A percentile compares a stretch with the other conserved stretches of the same genome.
Conservation (phyloP, 2,113 vertebrate genomes). For the Chroicocephalus ridibundus region DNA sequence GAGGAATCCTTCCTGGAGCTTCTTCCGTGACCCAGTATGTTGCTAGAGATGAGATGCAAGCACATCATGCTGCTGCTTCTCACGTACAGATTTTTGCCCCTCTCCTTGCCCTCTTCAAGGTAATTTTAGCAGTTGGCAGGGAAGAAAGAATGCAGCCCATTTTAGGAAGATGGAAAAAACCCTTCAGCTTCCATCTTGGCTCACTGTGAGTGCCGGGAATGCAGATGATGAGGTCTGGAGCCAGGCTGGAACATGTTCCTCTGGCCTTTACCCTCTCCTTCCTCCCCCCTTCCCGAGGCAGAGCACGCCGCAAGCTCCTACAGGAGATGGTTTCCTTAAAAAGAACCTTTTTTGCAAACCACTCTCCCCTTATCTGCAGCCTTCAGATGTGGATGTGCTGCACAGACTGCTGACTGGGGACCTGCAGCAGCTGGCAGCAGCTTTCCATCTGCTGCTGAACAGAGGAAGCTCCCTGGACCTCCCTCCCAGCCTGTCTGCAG, state of each 20-base stretch:
- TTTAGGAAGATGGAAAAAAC: not conserved
- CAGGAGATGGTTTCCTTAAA: conserved; percentile 20
- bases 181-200: not conserved
- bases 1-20: not conserved
- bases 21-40: not conserved
- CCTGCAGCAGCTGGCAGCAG: conserved; percentile 31
- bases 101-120: not conserved
- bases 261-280: conserved; percentile 6
- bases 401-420: not conserved
- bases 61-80: not conserved
- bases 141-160: not conserved
- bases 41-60: not conserved
- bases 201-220: not conserved
- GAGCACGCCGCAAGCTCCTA: not conserved
- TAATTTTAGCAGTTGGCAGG: not conserved
- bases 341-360: conserved; percentile 33
- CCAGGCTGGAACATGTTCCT: not conserved
- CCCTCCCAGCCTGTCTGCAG: not conserved
- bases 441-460: not conserved
- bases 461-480: not conserved
- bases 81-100: not conserved
- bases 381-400: not conserved
- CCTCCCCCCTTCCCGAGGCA: not conserved
- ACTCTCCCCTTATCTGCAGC: conserved; percentile 40
- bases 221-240: not conserved